Conservation (phyloP, 2,113 vertebrate species). For the Eulacestoma nigropectus region DNA sequence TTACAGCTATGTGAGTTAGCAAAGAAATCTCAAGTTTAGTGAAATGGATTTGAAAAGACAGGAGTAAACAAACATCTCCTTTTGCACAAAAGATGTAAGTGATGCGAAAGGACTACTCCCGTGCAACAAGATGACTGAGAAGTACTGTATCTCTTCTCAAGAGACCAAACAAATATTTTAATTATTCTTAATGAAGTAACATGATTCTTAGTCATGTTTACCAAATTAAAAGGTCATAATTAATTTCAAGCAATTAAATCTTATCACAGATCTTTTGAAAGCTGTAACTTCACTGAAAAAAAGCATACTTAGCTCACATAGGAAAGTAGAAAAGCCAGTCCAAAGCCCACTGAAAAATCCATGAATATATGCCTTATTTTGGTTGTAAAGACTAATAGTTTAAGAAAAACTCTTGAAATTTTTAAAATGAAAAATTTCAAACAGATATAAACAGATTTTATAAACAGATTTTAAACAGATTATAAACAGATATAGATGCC, state of each 20-base stretch:
- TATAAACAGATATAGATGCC: too few species aligned
- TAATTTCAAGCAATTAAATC: neutral
- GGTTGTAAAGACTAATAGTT: neutral
- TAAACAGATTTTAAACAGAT: too few species aligned
- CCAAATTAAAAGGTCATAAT: neutral
- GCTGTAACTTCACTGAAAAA: neutral
- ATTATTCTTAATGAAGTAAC: neutral
- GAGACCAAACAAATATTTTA: neutral
- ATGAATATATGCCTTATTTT: neutral
- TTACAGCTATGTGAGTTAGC: neutral
- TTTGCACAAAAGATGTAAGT: neutral
- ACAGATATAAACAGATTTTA: too few species aligned
- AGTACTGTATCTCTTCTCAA: neutral
- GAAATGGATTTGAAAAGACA: neutral
- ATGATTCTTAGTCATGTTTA: neutral
- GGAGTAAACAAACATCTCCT: neutral
- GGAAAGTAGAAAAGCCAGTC: neutral
- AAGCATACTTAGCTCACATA: neutral
- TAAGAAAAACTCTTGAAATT: neutral
- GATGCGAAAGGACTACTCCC: neutral
- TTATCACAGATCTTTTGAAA: neutral
- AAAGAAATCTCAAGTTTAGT: neutral
- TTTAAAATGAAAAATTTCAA: too few species aligned
- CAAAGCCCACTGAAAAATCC: neutral
- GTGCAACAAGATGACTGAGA: neutral